phyloP scores from a whole-genome alignment of 2,113 vertebrate species.

The Cyphomyrus discorhynchus region DNA sequence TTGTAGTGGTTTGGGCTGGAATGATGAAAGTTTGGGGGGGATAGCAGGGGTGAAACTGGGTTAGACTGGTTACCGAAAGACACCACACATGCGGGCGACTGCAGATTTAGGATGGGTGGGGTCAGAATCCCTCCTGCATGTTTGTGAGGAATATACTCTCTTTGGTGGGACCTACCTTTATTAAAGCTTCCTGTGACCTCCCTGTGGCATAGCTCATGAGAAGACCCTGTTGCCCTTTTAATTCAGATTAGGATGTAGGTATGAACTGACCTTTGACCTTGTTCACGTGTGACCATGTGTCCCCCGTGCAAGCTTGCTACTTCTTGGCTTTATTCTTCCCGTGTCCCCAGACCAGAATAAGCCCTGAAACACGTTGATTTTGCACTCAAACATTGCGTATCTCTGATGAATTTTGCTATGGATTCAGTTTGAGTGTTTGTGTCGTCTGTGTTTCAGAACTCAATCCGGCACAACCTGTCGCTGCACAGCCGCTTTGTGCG shows the following conservation, averaged over 20 bases:
- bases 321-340: neutral
- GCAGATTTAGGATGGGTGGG: slow-evolving; percentile 9
- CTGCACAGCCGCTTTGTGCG: slow-evolving; percentile 94
- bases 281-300: neutral
- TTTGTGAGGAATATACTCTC: neutral
- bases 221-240: neutral
- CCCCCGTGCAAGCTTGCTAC: neutral
- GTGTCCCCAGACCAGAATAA: neutral
- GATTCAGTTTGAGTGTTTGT: neutral
- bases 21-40: neutral
- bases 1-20: neutral
- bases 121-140: neutral
- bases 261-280: neutral
- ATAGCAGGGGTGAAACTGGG: slow-evolving; percentile 4
- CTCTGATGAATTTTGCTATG: neutral
- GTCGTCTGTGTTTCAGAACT: slow-evolving; percentile 70
- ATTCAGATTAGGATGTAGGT: neutral
- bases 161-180: neutral
- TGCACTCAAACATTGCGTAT: neutral
- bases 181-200: neutral
- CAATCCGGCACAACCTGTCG: slow-evolving; percentile 94
- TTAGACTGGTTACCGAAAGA: neutral
- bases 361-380: neutral
- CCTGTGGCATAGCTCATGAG: neutral
- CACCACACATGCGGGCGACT: neutral